These are phyloP conservation scores for Stenodema calcarata DNA, from an alignment of 2,888 invertebrate genomes.

Conservation along the genomic window DNA sequence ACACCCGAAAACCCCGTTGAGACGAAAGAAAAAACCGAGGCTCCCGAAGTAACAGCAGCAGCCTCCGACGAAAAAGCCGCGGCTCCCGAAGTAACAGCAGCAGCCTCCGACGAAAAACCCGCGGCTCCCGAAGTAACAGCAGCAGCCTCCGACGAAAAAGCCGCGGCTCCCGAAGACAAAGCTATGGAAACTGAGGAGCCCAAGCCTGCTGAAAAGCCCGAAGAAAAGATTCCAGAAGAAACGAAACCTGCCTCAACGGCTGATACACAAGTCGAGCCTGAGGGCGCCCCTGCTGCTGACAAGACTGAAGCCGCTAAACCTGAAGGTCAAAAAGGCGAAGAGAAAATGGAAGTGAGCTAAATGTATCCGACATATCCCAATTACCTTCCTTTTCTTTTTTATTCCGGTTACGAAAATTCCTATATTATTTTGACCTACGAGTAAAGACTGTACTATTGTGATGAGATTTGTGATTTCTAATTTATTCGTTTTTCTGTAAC, in stretches of 20 bases:
- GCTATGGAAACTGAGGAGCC: not conserved
- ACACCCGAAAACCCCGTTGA: not conserved
- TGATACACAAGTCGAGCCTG: not conserved
- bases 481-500: slow-evolving; percentile 1
- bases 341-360: slow-evolving; percentile 6
- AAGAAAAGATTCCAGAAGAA: not conserved
- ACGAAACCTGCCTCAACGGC: not conserved
- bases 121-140: not conserved
- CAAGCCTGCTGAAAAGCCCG: not conserved
- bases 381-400: not conserved
- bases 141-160: not conserved
- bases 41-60: not conserved
- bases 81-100: not conserved
- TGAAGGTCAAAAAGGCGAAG: not conserved
- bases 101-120: not conserved
- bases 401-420: not conserved
- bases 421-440: not conserved
- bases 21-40: not conserved
- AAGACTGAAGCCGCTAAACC: not conserved
- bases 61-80: not conserved
- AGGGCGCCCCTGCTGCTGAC: not conserved
- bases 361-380: not conserved
- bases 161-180: not conserved
- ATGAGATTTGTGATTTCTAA: slow-evolving; percentile 12
- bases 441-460: slow-evolving; percentile 6